Conservation (phyloP, 2,888 invertebrate genomes). For the Sisyra nigra region DNA sequence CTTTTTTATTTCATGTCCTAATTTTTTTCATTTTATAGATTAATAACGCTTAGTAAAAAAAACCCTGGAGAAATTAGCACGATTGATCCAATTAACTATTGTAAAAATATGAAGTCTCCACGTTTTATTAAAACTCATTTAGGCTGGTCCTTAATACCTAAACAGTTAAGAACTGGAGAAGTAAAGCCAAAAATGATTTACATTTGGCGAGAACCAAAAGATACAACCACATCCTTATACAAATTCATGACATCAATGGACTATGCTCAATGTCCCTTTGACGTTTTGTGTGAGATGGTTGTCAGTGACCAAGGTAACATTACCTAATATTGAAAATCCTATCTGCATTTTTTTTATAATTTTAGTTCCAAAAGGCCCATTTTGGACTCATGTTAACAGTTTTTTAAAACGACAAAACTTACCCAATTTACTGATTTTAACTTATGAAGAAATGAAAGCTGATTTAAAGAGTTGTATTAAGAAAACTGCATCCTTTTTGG, state of each 20-base stretch:
- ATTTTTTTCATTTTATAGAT: too few relatives aligned
- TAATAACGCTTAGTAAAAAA: too few relatives aligned
- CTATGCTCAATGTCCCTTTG: too few relatives aligned
- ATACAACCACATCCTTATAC: too few relatives aligned
- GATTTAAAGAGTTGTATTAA: not conserved
- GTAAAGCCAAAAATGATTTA: not conserved
- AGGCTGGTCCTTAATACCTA: not conserved
- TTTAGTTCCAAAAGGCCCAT: not conserved
- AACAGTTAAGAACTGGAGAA: conserved; percentile 1
- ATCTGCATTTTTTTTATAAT: too few relatives aligned
- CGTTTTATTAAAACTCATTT: conserved; percentile 1
- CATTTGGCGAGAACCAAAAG: too few relatives aligned
- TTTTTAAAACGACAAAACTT: not conserved
- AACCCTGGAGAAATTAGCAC: not conserved
- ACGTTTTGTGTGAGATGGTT: too few relatives aligned
- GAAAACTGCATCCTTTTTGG: not conserved
- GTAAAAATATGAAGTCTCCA: not conserved
- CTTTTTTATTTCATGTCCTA: too few relatives aligned
- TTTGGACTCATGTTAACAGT: conserved; percentile 1
- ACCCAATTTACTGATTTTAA: not conserved
- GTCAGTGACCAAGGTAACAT: too few relatives aligned
- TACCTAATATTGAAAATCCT: too few relatives aligned
- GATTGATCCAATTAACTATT: not conserved
- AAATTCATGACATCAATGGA: too few relatives aligned
- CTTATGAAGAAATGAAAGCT: not conserved